phyloP scores from a whole-genome alignment of 1,140 invertebrate genomes.

The Nylanderia fulva region DNA sequence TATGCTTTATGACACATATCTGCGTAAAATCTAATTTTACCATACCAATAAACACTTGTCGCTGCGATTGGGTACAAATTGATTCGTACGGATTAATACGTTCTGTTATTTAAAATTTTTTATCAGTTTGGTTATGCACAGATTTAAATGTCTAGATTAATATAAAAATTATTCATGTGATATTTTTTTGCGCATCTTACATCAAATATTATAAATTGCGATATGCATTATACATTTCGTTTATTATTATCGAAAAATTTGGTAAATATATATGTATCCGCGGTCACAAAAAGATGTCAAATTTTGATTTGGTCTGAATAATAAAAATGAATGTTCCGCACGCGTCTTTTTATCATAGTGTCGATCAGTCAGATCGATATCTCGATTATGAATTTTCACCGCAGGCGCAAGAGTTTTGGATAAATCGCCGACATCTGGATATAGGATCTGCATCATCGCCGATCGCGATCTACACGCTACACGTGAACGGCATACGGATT shows the following conservation, averaged over 20 bases:
- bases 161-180: too few species aligned
- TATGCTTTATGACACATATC: constrained; percentile 18
- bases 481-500: constrained; percentile 53
- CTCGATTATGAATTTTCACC: constrained; percentile 38
- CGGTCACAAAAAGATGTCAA: background rate
- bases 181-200: too few species aligned
- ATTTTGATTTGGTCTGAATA: background rate
- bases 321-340: constrained; percentile 2
- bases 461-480: constrained; percentile 52
- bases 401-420: constrained; percentile 32
- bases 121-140: background rate
- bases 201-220: background rate
- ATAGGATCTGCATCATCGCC: constrained; percentile 67
- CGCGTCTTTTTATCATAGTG: background rate
- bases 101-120: background rate
- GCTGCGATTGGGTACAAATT: background rate
- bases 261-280: background rate
- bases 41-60: background rate
- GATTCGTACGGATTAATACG: background rate
- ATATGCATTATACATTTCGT: background rate
- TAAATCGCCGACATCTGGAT: constrained; percentile 33
- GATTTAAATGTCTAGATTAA: background rate
- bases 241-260: background rate
- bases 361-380: constrained; percentile 23
- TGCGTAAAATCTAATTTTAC: background rate